These are phyloP conservation scores for Lepidurus couesii DNA, from an alignment of 1,140 invertebrate genomes.

Conservation along the genomic window DNA sequence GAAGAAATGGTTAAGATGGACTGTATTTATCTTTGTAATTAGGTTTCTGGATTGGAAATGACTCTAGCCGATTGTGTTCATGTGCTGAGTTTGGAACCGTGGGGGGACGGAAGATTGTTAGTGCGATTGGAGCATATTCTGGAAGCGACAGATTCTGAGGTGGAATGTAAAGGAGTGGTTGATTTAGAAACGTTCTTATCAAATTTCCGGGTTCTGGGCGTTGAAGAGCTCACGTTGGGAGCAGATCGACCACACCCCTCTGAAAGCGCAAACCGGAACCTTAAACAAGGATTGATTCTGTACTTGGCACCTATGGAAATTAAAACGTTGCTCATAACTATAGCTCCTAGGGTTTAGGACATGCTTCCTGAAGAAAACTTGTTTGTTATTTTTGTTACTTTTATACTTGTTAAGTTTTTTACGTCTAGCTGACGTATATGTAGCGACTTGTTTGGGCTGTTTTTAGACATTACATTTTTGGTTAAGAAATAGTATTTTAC, in stretches of 20 bases:
- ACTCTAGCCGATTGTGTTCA: constrained; percentile 70
- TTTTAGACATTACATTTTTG: no score
- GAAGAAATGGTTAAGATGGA: not conserved
- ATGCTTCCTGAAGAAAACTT: not conserved
- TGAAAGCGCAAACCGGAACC: not conserved
- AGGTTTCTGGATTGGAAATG: constrained; percentile 40
- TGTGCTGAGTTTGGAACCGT: constrained; percentile 81
- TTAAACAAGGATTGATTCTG: not conserved
- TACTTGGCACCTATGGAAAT: constrained; percentile 1
- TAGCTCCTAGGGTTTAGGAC: not conserved
- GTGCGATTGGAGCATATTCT: constrained; percentile 82
- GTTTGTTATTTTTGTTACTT: not conserved
- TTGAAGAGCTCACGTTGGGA: not conserved
- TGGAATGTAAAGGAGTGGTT: not conserved
- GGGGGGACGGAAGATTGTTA: constrained; percentile 59
- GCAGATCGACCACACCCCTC: not conserved
- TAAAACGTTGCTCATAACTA: not conserved
- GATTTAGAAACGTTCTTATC: not conserved
- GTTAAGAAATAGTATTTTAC: no score
- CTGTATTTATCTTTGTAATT: constrained; percentile 38
- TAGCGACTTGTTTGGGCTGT: no score
- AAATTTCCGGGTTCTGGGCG: not conserved
- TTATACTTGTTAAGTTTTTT: not conserved
- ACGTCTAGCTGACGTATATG: not conserved
- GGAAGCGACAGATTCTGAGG: constrained; percentile 56